Evolutionary conservation across 2,888 invertebrate species (phyloP).

Genomic region (Trissolcus brochymenae): DNA sequence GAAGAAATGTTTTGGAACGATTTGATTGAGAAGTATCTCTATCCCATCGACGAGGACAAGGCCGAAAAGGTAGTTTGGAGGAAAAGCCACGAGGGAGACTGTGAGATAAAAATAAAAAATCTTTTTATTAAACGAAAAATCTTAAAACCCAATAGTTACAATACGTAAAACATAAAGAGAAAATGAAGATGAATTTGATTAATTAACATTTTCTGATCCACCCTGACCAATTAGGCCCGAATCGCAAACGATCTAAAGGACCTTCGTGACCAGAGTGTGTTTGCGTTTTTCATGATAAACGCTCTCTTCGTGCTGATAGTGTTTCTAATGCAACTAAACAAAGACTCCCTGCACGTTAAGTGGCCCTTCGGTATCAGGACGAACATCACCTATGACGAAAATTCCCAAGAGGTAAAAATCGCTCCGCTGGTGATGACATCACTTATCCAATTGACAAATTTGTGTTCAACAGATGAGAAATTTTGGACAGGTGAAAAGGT

Average conservation of each 20-base stretch:
- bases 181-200: not conserved
- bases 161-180: not conserved
- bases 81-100: no score
- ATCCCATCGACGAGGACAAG: conserved; percentile 94
- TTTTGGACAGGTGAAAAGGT: not conserved
- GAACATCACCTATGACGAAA: conserved; percentile 93
- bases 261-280: conserved; percentile 95
- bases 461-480: not conserved
- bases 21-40: conserved; percentile 94
- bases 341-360: conserved; percentile 95
- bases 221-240: conserved; percentile 83
- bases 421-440: conserved; percentile 64
- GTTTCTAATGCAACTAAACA: conserved; percentile 98
- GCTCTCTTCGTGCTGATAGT: conserved; percentile 99
- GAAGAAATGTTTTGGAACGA: conserved; percentile 97
- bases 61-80: conserved; percentile 86
- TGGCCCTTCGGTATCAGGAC: conserved; percentile 97
- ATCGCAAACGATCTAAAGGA: conserved; percentile 94
- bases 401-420: conserved; percentile 91
- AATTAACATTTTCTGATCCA: not conserved
- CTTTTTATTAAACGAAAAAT: not conserved
- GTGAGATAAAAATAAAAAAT: not conserved
- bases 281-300: conserved; percentile 99
- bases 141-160: not conserved
- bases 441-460: not conserved